Evolutionary conservation across 2,113 vertebrate species (phyloP).

Genomic region (Dipodomys spectabilis): DNA sequence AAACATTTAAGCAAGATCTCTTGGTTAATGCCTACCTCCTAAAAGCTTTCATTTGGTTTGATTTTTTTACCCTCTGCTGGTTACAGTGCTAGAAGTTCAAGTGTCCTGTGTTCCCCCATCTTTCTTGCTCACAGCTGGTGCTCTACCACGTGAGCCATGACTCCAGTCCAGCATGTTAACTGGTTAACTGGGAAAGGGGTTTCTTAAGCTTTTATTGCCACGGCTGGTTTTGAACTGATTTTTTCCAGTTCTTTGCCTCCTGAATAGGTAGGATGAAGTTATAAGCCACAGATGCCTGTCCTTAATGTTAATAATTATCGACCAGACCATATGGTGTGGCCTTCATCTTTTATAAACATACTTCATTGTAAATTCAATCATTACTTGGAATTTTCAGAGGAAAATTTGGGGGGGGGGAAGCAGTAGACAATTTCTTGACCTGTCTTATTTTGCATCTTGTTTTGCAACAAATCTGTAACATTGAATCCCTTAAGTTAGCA

Average conservation of each 20-base stretch:
- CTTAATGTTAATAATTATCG: background rate
- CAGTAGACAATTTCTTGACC: background rate
- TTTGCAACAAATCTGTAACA: background rate
- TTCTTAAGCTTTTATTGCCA: too few relatives aligned
- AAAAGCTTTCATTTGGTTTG: too few relatives aligned
- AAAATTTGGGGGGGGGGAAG: background rate
- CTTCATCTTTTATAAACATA: background rate
- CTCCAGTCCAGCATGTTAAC: too few relatives aligned
- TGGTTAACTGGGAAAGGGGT: too few relatives aligned
- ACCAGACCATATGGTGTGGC: background rate
- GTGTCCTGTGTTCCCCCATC: too few relatives aligned
- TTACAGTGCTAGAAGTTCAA: too few relatives aligned
- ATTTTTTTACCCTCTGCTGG: too few relatives aligned
- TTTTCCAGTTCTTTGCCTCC: too few relatives aligned
- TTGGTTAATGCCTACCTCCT: background rate
- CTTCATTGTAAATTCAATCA: background rate
- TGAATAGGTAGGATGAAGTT: background rate
- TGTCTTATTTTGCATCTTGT: conserved; percentile 26
- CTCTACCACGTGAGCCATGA: too few relatives aligned
- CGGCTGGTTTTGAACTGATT: too few relatives aligned
- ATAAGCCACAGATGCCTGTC: too few relatives aligned
- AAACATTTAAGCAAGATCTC: background rate
- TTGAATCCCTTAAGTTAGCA: background rate
- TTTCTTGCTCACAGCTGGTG: too few relatives aligned
- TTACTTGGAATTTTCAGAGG: background rate